These are phyloP conservation scores for Scaptodrosophila latifasciaeformis DNA, from an alignment of 2,888 invertebrate species.

Conservation along the genomic window DNA sequence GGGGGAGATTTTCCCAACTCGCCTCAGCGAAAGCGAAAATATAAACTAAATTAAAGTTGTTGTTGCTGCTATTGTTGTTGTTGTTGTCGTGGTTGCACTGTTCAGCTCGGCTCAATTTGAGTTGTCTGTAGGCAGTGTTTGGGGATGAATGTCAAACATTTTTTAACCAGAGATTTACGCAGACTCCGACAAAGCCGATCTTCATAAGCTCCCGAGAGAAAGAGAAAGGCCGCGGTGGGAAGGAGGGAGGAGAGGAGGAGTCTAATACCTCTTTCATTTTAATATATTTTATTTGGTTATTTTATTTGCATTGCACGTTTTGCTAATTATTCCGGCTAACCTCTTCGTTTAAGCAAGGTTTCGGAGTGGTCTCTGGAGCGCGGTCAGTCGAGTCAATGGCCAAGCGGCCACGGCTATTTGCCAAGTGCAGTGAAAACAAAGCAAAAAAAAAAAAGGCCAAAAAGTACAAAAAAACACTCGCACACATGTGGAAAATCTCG, in stretches of 20 bases:
- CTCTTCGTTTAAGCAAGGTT: conserved; percentile 41
- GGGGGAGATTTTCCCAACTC: neutral
- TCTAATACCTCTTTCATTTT: neutral
- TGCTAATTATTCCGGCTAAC: conserved; percentile 56
- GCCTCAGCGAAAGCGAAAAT: conserved; percentile 3
- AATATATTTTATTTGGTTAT: neutral
- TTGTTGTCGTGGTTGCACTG: neutral
- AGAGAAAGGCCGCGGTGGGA: neutral
- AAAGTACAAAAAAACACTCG: conserved; percentile 1
- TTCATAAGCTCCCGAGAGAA: too few species aligned
- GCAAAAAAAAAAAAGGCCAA: too few species aligned
- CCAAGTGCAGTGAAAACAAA: conserved; percentile 1
- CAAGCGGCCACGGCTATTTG: too few species aligned
- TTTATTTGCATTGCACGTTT: conserved; percentile 34
- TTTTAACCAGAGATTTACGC: too few species aligned
- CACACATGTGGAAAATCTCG: conserved; percentile 1
- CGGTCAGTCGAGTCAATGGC: too few species aligned
- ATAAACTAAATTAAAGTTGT: neutral
- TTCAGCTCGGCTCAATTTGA: conserved; percentile 15
- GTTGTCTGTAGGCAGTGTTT: too few species aligned
- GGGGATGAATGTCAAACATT: too few species aligned
- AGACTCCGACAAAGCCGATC: too few species aligned
- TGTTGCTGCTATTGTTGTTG: neutral
- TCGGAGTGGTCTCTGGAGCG: conserved; percentile 47
- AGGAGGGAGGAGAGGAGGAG: too few species aligned